Evolutionary conservation across 2,113 vertebrate species (phyloP).

Genomic region (Colius striatus): DNA sequence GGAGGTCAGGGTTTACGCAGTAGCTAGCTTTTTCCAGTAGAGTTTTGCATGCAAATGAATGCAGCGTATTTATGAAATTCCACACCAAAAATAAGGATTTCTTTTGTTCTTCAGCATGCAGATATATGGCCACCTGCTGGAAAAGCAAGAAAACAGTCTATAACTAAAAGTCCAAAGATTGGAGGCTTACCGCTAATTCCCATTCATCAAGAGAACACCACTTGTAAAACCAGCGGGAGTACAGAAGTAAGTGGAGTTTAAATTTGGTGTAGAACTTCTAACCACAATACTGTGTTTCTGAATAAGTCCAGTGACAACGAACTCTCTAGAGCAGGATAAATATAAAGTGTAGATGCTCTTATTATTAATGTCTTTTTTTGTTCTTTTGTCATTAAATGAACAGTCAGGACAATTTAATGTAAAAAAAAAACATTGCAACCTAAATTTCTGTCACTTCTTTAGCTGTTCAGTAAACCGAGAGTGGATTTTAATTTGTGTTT

Average conservation of each 20-base stretch:
- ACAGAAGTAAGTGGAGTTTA: slow-evolving; percentile 68
- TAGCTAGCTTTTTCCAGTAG: not conserved
- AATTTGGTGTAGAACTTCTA: not conserved
- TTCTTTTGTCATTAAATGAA: not conserved
- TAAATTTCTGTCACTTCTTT: not conserved
- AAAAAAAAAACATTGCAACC: not conserved
- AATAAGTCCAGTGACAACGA: not conserved
- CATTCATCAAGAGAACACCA: slow-evolving; percentile 72
- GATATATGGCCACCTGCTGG: slow-evolving; percentile 76
- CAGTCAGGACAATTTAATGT: not conserved
- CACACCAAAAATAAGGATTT: slow-evolving; percentile 3
- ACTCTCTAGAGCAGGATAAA: not conserved
- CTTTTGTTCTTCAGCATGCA: slow-evolving; percentile 74
- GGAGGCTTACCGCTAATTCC: slow-evolving; percentile 79
- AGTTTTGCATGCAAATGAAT: not conserved
- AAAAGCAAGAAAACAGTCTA: slow-evolving; percentile 76
- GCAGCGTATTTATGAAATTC: not conserved
- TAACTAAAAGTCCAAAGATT: slow-evolving; percentile 80
- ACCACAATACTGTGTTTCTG: not conserved
- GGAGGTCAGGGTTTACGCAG: not conserved
- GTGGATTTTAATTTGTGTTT: not conserved
- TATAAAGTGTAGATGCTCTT: not conserved
- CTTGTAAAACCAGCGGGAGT: slow-evolving; percentile 40
- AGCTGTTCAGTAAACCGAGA: not conserved
- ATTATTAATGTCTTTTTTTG: not conserved